phyloP scores from a whole-genome alignment of 2,888 invertebrate species.

The Blastobasis lacticolella region DNA sequence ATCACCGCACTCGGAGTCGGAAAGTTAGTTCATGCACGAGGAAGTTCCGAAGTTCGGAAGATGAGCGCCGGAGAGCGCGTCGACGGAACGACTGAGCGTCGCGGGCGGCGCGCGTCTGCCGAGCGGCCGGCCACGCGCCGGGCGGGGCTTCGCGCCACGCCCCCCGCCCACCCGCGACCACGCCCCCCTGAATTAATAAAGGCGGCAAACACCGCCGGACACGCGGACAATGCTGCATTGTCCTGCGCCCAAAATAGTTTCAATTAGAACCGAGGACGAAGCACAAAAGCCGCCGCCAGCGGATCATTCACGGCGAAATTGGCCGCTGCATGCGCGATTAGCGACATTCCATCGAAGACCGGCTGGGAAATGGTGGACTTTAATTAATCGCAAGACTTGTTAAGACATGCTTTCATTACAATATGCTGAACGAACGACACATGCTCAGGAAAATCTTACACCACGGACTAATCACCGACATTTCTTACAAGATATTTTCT shows the following conservation, averaged over 20 bases:
- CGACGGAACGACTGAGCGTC: conserved; percentile 61
- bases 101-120: conserved; percentile 27
- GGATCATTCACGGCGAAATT: conserved; percentile 61
- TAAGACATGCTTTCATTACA: too few relatives aligned
- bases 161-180: conserved; percentile 49
- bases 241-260: conserved; percentile 72
- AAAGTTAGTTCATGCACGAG: conserved; percentile 26
- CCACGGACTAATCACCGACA: too few relatives aligned
- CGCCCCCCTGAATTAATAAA: conserved; percentile 72
- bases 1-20: conserved; percentile 23
- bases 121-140: conserved; percentile 21
- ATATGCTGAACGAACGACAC: too few relatives aligned
- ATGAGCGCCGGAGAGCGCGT: conserved; percentile 56
- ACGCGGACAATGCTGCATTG: conserved; percentile 72
- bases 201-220: conserved; percentile 70
- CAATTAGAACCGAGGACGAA: conserved; percentile 67
- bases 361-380: conserved; percentile 16
- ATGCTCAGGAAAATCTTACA: too few relatives aligned
- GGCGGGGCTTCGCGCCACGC: conserved; percentile 37
- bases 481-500: too few relatives aligned
- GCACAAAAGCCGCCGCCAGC: conserved; percentile 60
- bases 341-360: conserved; percentile 32
- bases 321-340: conserved; percentile 51
- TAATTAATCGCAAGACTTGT: conserved; percentile 30
- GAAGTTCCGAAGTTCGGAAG: conserved; percentile 38